Base-by-base conservation (phyloP, 2,797 vertebrate genomes). In the Carcharodon carcharias region DNA sequence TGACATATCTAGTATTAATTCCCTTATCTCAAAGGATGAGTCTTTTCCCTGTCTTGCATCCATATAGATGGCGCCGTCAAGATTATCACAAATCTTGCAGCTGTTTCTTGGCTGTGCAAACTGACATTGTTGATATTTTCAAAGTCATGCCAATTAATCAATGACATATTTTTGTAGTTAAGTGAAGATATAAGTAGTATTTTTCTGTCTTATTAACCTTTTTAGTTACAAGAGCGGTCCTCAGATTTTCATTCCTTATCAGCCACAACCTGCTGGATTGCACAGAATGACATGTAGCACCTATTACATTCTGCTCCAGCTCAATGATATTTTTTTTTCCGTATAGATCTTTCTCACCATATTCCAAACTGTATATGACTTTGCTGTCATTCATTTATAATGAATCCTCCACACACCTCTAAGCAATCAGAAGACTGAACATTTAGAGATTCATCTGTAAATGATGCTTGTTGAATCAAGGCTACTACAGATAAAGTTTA, bases 101-200 rank as follows among this genome's bases (percentile, higher is more conserved):
- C 67, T n/a, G 69, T 77, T 95, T 95, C 94, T 9, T 95, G 50
- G 45, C 67, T 58, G 28, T 77, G 94, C 50, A 73, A 73, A 56
- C 94, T 95, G 94, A 95, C 65, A 77, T 77, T 95, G 94, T 95
- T 95, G 69, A 95, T 95, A 77, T 95, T 95, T 95, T 95, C 94
- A 54, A 69, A 95, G 69, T 45, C 94, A 95, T 77, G 94, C 71
- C 71, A 54, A 95, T 95, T 77, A 56, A 95, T 95, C 71, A 77
- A 58, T 95, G 94, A 95, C 94, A 77, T 73, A 35, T 95, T 77
- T 95, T 77, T 4, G 16, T 58, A 71, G 50, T 95, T 77, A 95
- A 56, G 69, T 95, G 45, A 77, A 77, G 50, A 73, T 73, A 54
- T 95, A 73, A 73, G 67, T 77, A 71, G 28, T n/a, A 73, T 95